Base-by-base conservation (phyloP, 2,888 invertebrate genomes). In the Operophtera brumata region DNA sequence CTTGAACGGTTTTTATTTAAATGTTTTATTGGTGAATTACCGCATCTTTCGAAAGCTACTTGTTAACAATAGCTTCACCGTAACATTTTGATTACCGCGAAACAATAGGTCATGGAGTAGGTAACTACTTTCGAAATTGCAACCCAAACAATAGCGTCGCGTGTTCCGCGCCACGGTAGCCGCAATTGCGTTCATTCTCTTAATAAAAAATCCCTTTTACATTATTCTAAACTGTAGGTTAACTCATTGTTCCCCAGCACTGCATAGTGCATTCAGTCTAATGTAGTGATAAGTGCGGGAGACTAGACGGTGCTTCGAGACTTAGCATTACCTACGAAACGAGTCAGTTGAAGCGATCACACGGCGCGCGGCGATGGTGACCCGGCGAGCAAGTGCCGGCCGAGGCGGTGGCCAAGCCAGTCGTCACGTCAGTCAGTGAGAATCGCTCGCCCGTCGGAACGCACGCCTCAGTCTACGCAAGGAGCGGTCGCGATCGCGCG, bases 121-220 rank as follows among this genome's bases (percentile, higher is more conserved):
- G 59, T 59, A 62, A 61, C 57, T 55, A 57, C 77, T 84, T 84
- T 82, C 77, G 77, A 82, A 77, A 80, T 70, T 60, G 62, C 57
- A 67, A 69, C 73, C 76, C 59, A 59, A 82, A 83, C 80, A 75
- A 73, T 73, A 67, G 67, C 59, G 65, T 61, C 65, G 65, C 58
- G 66, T 62, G 74, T 79, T 66, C 67, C 62, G 66, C 60, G 62
- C 62, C 59, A 66, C 71, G 67, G 75, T 70, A 71, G 74, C 65
- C 67, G 62, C 62, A 63, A 60, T 73, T 73, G 77, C 75, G 70
- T 70, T 74, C 70, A 70, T 76, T 80, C 79, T 71, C 77, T 76
- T 78, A 75, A 77, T 82, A 84, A 84, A 84, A 84, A 85, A 84
- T 84, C 75, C 71, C 75, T 75, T 77, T 75, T 78, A 73, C 75